A percentile compares a stretch with the other conserved stretches of the same genome.
Evolutionary conservation across 1,140 invertebrate genomes (phyloP).

Genomic region (Lucilia sericata): DNA sequence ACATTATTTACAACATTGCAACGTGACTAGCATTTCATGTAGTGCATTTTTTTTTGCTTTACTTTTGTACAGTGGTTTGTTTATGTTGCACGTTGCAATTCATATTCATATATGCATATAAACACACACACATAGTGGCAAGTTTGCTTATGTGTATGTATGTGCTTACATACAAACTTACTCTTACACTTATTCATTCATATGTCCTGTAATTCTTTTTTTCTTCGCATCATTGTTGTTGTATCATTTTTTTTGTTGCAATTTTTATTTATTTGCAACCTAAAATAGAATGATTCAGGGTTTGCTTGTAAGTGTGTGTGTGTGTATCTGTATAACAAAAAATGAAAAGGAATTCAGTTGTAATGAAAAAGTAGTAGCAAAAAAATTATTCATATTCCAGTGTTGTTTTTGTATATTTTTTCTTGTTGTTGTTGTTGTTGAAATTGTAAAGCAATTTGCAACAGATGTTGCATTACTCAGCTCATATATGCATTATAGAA

Average conservation of each 20-base stretch:
- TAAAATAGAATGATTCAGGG: background rate
- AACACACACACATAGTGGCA: too few relatives aligned
- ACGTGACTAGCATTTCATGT: constrained; percentile 33
- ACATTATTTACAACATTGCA: constrained; percentile 43
- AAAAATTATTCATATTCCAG: background rate
- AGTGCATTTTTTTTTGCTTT: too few relatives aligned
- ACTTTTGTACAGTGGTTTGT: background rate
- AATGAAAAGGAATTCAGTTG: background rate
- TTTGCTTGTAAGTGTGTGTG: background rate
- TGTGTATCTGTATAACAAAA: background rate
- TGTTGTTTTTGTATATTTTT: background rate
- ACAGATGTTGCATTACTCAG: constrained; percentile 42
- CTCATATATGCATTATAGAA: constrained; percentile 24
- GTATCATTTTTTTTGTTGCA: background rate
- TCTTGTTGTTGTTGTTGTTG: background rate
- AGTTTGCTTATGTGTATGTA: too few relatives aligned
- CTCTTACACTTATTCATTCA: background rate
- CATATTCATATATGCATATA: background rate
- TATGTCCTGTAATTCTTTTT: background rate
- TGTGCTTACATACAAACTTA: too few relatives aligned
- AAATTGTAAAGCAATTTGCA: constrained; percentile 43
- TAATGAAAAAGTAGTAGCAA: background rate
- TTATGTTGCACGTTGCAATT: constrained; percentile 33
- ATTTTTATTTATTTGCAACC: constrained; percentile 21
- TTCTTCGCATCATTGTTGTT: too few relatives aligned